These are phyloP conservation scores for Pangasianodon gigas DNA, from an alignment of 2,113 vertebrate species.

Conservation along the genomic window DNA sequence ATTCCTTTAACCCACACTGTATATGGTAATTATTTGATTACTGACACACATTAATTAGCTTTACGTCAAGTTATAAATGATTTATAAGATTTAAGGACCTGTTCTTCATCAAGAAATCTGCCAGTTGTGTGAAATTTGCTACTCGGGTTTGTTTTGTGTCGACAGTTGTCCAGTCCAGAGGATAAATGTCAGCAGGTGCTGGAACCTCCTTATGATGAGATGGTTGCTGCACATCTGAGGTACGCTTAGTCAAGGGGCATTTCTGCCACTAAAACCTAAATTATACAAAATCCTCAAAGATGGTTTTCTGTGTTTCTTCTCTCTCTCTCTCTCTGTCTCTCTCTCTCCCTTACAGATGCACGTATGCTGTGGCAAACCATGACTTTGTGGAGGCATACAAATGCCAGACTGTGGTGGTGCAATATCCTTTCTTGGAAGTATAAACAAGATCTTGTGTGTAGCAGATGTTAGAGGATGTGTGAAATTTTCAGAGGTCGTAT, in stretches of 20 bases:
- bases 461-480: not conserved
- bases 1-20: too few species aligned
- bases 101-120: not conserved
- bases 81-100: not conserved
- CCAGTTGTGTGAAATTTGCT: not conserved
- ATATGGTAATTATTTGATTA: not conserved
- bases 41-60: too few species aligned
- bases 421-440: slow-evolving; percentile 86
- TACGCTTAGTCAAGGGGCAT: slow-evolving; percentile 55
- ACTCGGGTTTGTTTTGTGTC: slow-evolving; percentile 9
- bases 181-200: slow-evolving; percentile 96
- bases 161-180: slow-evolving; percentile 88
- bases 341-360: slow-evolving; percentile 81
- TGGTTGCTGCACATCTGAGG: slow-evolving; percentile 97
- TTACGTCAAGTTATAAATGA: too few species aligned
- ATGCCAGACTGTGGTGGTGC: slow-evolving; percentile 93
- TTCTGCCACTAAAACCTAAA: not conserved
- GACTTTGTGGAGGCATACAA: slow-evolving; percentile 97
- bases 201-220: slow-evolving; percentile 94
- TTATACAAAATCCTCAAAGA: not conserved
- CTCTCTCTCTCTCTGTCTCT: not conserved
- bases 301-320: not conserved
- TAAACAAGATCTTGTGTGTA: not conserved
- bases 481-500: not conserved
- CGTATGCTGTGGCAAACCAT: slow-evolving; percentile 87